Conservation (phyloP, 2,888 invertebrate species). For the Physocephala rufipes region DNA sequence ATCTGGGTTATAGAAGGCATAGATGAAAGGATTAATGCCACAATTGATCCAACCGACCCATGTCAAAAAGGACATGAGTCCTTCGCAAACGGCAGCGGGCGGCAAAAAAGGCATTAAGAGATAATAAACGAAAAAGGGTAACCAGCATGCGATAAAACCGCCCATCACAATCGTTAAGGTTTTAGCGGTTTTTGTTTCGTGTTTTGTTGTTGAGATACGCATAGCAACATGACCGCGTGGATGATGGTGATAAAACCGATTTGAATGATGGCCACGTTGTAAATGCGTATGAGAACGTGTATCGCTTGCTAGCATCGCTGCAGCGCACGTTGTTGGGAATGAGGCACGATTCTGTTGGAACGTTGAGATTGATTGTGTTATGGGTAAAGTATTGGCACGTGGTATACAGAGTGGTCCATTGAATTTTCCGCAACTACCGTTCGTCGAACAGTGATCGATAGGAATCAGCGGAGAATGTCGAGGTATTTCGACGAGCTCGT, state of each 20-base stretch:
- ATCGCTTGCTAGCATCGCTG: constrained; percentile 37
- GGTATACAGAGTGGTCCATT: constrained; percentile 47
- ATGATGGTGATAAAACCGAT: constrained; percentile 42
- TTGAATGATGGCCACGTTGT: constrained; percentile 38
- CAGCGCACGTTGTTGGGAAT: constrained; percentile 55
- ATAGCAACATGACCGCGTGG: constrained; percentile 57
- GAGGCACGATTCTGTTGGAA: constrained; percentile 54
- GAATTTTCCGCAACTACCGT: constrained; percentile 54
- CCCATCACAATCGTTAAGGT: constrained; percentile 89
- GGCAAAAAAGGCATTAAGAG: constrained; percentile 83
- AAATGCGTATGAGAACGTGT: constrained; percentile 38
- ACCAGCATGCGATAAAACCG: constrained; percentile 88
- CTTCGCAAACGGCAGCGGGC: constrained; percentile 69
- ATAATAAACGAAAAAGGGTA: constrained; percentile 87
- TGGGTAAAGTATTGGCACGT: constrained; percentile 44
- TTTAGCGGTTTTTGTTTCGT: constrained; percentile 88
- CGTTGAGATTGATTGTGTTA: constrained; percentile 43
- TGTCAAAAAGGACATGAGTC: constrained; percentile 79
- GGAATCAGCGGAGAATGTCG: constrained; percentile 56
- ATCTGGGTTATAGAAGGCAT: constrained; percentile 88
- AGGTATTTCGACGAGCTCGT: constrained; percentile 61
- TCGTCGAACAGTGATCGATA: constrained; percentile 54
- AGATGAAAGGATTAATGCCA: constrained; percentile 90
- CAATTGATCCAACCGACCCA: constrained; percentile 93
- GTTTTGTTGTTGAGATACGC: constrained; percentile 74